Percentiles rank a stretch among this genome's conserved stretches.
Evolutionary conservation across 2,797 vertebrate genomes (phyloP).

Genomic region (Parambassis ranga): DNA sequence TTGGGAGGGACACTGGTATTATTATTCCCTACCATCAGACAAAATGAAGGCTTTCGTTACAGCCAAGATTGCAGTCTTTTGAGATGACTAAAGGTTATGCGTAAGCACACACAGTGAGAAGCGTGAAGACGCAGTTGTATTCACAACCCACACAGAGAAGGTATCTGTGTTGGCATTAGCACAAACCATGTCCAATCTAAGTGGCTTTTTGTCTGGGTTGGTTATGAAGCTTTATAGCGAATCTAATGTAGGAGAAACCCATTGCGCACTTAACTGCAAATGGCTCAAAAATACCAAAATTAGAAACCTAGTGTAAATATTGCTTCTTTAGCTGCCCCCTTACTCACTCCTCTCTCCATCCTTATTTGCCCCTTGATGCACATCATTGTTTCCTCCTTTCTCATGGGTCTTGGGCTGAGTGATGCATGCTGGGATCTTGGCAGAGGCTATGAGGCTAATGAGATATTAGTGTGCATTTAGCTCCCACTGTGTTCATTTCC

Average conservation of each 20-base stretch:
- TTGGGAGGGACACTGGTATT: constrained; percentile 27
- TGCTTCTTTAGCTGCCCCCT: constrained; percentile 7
- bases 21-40: constrained; percentile 37
- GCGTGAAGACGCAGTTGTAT: background rate
- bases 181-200: constrained; percentile 40
- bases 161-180: constrained; percentile 34
- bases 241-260: constrained; percentile 56
- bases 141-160: constrained; percentile 25
- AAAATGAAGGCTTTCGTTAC: constrained; percentile 46
- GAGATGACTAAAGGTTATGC: constrained; percentile 42
- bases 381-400: constrained; percentile 54
- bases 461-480: constrained; percentile 89
- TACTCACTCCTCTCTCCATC: background rate
- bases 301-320: constrained; percentile 40
- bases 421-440: constrained; percentile 75
- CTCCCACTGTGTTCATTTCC: constrained; percentile 80
- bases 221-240: constrained; percentile 56
- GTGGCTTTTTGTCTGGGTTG: constrained; percentile 40
- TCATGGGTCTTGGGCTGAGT: constrained; percentile 30
- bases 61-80: constrained; percentile 34
- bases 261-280: constrained; percentile 46
- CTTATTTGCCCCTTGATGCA: constrained; percentile 37
- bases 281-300: constrained; percentile 44
- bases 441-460: constrained; percentile 85
- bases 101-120: constrained; percentile 10